A percentile compares a stretch with the other conserved stretches of the same genome.
phyloP scores from a whole-genome alignment of 2,888 invertebrate species.

The Rotaria socialis region DNA sequence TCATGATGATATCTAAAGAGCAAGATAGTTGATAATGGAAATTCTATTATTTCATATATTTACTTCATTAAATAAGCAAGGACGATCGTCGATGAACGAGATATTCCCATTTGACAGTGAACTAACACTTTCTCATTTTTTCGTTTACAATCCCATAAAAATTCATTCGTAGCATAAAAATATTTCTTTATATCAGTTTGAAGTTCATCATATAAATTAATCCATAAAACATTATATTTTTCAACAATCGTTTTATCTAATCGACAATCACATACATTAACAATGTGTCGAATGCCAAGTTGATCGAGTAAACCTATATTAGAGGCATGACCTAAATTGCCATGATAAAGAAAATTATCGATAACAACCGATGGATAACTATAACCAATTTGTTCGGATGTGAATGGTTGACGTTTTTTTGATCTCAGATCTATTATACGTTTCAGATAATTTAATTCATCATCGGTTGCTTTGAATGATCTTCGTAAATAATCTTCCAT shows the following conservation, averaged over 20 bases:
- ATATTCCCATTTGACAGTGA: slow-evolving; percentile 22
- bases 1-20: slow-evolving; percentile 4
- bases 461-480: not conserved
- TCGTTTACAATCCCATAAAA: not conserved
- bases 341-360: not conserved
- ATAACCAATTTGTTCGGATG: too few relatives aligned
- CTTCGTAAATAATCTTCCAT: slow-evolving; percentile 12
- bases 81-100: not conserved
- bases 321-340: not conserved
- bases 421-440: not conserved
- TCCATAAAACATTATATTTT: not conserved
- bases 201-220: slow-evolving; percentile 20
- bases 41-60: not conserved
- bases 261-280: not conserved
- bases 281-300: not conserved
- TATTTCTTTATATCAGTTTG: not conserved
- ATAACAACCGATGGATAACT: not conserved
- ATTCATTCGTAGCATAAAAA: not conserved
- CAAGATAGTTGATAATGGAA: not conserved
- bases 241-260: not conserved
- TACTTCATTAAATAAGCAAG: slow-evolving; percentile 25
- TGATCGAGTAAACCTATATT: not conserved
- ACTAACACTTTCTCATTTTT: not conserved
- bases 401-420: not conserved
- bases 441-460: not conserved